Evolutionary conservation across 2,888 invertebrate species (phyloP).

Genomic region (Cosmopolites sordidus): DNA sequence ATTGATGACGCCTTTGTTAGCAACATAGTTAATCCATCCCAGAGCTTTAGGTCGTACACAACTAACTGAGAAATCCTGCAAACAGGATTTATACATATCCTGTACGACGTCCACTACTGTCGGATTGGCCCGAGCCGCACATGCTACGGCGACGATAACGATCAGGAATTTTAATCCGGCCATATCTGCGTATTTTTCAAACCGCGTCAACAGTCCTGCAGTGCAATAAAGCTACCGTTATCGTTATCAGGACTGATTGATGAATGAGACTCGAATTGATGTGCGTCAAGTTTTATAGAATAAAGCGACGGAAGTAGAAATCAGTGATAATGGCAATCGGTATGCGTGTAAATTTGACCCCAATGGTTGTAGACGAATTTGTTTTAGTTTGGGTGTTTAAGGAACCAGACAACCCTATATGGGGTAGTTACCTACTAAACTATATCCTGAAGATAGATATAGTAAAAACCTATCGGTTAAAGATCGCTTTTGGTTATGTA

Average conservation of each 20-base stretch:
- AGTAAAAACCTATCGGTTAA: neutral
- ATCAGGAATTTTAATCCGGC: slow-evolving; percentile 19
- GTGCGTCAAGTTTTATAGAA: slow-evolving; percentile 26
- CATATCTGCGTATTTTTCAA: slow-evolving; percentile 11
- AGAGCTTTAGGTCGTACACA: slow-evolving; percentile 74
- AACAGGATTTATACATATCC: slow-evolving; percentile 63
- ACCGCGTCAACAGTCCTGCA: neutral
- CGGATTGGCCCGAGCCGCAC: slow-evolving; percentile 25
- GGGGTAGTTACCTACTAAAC: slow-evolving; percentile 6
- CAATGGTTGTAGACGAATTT: slow-evolving; percentile 3
- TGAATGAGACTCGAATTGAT: slow-evolving; percentile 21
- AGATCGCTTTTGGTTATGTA: neutral
- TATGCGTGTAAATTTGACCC: slow-evolving; percentile 15
- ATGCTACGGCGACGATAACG: slow-evolving; percentile 9
- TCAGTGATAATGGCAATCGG: slow-evolving; percentile 7
- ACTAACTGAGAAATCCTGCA: slow-evolving; percentile 62
- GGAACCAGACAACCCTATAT: slow-evolving; percentile 1
- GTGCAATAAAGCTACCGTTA: neutral
- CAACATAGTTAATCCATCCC: slow-evolving; percentile 65
- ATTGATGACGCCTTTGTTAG: slow-evolving; percentile 63
- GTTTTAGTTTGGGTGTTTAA: neutral
- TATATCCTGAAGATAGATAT: slow-evolving; percentile 2
- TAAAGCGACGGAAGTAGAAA: slow-evolving; percentile 27
- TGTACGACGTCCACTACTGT: slow-evolving; percentile 59
- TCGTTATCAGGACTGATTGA: slow-evolving; percentile 8